Evolutionary conservation across 2,797 vertebrate species (phyloP).

Genomic region (Leuciscus waleckii): DNA sequence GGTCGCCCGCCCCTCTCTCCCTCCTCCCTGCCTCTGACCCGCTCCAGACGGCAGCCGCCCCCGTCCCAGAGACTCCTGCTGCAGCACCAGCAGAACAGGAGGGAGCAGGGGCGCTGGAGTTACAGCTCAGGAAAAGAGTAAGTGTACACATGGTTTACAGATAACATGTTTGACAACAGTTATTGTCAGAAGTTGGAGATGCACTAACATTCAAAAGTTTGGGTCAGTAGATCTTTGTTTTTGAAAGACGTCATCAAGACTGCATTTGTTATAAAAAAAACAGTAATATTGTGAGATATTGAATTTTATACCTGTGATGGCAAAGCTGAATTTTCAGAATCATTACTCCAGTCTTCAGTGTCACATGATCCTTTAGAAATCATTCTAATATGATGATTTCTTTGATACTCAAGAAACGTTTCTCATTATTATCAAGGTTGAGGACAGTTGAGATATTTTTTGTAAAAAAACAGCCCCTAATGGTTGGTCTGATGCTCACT

Average conservation of each 20-base stretch:
- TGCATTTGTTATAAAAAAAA: neutral
- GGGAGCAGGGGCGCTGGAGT: constrained; percentile 79
- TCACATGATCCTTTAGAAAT: neutral
- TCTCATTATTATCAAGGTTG: neutral
- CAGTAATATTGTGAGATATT: neutral
- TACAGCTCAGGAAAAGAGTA: constrained; percentile 80
- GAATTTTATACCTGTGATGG: neutral
- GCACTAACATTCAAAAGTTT: neutral
- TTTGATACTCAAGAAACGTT: neutral
- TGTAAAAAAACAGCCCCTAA: neutral
- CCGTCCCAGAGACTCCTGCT: constrained; percentile 81
- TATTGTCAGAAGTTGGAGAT: neutral
- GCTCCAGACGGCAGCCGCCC: constrained; percentile 73
- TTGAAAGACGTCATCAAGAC: neutral
- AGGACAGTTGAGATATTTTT: neutral
- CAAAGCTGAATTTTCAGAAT: neutral
- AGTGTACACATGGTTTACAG: constrained; percentile 17
- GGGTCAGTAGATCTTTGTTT: neutral
- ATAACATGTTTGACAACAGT: neutral
- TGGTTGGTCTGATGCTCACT: neutral
- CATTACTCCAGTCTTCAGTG: neutral
- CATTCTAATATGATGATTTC: neutral
- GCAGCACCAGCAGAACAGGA: constrained; percentile 81
- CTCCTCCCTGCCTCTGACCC: constrained; percentile 53
- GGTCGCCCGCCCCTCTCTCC: constrained; percentile 55